A percentile compares a stretch with the other conserved stretches of the same genome.
Evolutionary conservation across 2,888 invertebrate species (phyloP).

Genomic region (Diaphora mendica): DNA sequence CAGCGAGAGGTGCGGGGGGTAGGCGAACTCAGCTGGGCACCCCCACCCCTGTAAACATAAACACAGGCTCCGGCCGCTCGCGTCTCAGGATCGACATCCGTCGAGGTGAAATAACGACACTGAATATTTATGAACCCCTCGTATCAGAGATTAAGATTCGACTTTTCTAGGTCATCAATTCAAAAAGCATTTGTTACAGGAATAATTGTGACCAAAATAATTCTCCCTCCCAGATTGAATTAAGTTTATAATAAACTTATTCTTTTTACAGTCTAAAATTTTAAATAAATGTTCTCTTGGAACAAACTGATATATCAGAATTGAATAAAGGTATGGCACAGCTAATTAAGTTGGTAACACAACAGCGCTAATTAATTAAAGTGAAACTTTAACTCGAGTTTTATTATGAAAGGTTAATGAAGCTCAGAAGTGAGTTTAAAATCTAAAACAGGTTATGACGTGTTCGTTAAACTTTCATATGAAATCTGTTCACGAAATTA

Average conservation of each 20-base stretch:
- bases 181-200: constrained; percentile 59
- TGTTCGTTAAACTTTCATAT: constrained; percentile 10
- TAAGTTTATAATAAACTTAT: constrained; percentile 38
- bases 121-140: constrained; percentile 83
- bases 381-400: constrained; percentile 30
- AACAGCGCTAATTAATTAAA: constrained; percentile 43
- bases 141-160: constrained; percentile 81
- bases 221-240: constrained; percentile 27
- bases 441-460: constrained; percentile 24
- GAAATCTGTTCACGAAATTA: constrained; percentile 2
- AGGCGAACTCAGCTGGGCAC: constrained; percentile 76
- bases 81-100: constrained; percentile 77
- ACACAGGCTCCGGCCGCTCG: constrained; percentile 70
- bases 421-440: constrained; percentile 28
- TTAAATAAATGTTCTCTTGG: constrained; percentile 31
- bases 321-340: constrained; percentile 27
- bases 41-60: constrained; percentile 80
- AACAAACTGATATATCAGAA: constrained; percentile 32
- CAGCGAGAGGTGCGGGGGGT: constrained; percentile 43
- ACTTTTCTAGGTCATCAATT: constrained; percentile 81
- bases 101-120: constrained; percentile 83
- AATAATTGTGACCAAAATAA: constrained; percentile 40
- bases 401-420: constrained; percentile 44
- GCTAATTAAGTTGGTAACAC: constrained; percentile 41
- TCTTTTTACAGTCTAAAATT: constrained; percentile 34